Evolutionary conservation across 1,140 invertebrate genomes (phyloP), one percentile per base, ranked within the genome.

Genomic region (Cyclina sinensis): DNA sequence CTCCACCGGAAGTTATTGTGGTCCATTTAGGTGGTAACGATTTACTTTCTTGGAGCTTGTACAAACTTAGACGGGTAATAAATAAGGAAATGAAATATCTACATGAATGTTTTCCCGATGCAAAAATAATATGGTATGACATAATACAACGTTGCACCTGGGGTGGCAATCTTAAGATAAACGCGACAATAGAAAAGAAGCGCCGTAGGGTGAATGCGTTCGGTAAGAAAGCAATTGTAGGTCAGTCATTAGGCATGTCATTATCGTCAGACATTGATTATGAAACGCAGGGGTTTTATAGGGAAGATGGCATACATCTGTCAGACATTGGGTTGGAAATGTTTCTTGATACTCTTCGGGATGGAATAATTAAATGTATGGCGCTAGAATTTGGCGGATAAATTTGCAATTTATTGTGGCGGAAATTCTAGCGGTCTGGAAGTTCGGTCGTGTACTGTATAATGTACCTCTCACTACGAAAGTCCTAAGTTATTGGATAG

Each of bases 271-370:
- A 82, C 35, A 82, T 82, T 18, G 80, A 82, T 30, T 18, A 16
- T 1, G 5, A 43, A 43, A 82, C 80, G 0, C 30, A 30, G 3
- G 80, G 80, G n/a, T 82, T 82, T 68, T 82, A n/a, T 39, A 62
- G 80, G 57, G 12, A 7, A 1, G 80, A 82, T 68, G 80, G 80
- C 3, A 32, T 82, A 18, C 80, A 82, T 24, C 48, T 82, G 7
- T 82, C 80, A n/a, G 59, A 62, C 27, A 37, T 82, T 1, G 82
- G 82, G 39, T n/a, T 74, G 14, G 73, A 76, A 16, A 59, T 76
- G 37, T 86, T 54, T 37, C n/a, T 39, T 1, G 65, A 86, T 18
- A 27, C 70, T 37, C 14, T 82, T 24, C 32, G 27, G 5, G 54
- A 82, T 18, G 16, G 14, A 0, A 4, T 82, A 62, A 14, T 39